Conservation (phyloP, 2,113 vertebrate species). For the Ophiodon elongatus region DNA sequence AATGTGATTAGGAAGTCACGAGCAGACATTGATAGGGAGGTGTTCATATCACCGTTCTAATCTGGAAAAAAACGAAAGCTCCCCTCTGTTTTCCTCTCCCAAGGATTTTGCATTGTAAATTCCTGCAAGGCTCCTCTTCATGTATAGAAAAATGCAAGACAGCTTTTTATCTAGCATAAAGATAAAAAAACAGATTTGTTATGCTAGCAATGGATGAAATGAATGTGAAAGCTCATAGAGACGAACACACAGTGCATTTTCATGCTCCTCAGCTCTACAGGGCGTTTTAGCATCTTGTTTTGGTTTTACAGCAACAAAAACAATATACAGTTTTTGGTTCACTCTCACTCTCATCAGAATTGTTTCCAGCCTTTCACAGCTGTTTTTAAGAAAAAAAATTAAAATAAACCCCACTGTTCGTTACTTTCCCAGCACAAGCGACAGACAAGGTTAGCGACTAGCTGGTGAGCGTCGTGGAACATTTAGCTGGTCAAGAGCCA, state of each 20-base stretch:
- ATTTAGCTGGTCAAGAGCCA: background rate
- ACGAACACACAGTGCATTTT: background rate
- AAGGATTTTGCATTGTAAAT: conserved; percentile 67
- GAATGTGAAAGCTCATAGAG: background rate
- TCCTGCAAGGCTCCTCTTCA: conserved; percentile 37
- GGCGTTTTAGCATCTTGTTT: conserved; percentile 2
- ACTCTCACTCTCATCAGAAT: background rate
- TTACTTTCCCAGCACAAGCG: background rate
- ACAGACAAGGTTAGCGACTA: background rate
- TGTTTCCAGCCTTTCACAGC: background rate
- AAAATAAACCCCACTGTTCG: background rate
- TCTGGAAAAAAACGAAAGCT: conserved; percentile 52
- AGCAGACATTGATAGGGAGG: conserved; percentile 65
- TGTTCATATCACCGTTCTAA: conserved; percentile 66
- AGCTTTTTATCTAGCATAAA: conserved; percentile 34
- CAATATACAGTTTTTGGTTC: background rate
- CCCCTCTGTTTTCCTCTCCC: conserved; percentile 44
- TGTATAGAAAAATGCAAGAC: conserved; percentile 8
- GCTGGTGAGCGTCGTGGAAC: background rate
- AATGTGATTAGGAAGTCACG: conserved; percentile 65
- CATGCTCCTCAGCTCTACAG: background rate
- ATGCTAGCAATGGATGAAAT: background rate
- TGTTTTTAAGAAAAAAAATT: background rate
- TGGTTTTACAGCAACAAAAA: background rate
- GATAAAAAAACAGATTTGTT: background rate